These are phyloP conservation scores for Colletes gigas DNA, from an alignment of 1,140 invertebrate genomes.

Conservation along the genomic window DNA sequence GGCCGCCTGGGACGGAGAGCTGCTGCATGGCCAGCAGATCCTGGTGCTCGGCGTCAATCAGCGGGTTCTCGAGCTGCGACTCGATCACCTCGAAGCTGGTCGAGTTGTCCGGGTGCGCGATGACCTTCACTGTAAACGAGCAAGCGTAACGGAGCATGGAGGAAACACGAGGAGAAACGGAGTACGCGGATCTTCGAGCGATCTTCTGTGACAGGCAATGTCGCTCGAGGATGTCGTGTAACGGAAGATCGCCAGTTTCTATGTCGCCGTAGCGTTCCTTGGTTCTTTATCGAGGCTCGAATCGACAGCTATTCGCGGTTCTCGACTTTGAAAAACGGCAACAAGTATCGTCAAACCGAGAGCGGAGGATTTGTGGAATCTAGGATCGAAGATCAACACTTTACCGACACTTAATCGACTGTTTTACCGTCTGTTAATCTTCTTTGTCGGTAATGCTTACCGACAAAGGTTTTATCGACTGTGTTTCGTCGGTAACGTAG, in stretches of 20 bases:
- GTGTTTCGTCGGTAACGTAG: too few relatives aligned
- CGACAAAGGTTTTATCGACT: too few relatives aligned
- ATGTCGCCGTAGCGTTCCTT: too few relatives aligned
- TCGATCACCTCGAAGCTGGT: constrained; percentile 80
- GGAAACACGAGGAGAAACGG: background rate
- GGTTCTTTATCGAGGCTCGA: too few relatives aligned
- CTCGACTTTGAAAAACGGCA: too few relatives aligned
- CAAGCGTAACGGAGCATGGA: constrained; percentile 55
- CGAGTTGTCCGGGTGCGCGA: constrained; percentile 79
- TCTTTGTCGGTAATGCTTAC: too few relatives aligned
- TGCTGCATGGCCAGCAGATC: constrained; percentile 75
- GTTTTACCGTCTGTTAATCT: too few relatives aligned
- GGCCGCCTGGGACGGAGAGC: constrained; percentile 71
- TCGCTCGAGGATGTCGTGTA: background rate
- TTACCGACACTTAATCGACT: too few relatives aligned
- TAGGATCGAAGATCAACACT: too few relatives aligned
- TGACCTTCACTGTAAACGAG: constrained; percentile 78
- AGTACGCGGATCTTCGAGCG: background rate
- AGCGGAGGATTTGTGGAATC: too few relatives aligned
- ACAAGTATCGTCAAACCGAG: too few relatives aligned
- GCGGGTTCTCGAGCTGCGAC: constrained; percentile 81
- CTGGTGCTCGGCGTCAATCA: constrained; percentile 78
- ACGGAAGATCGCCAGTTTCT: background rate
- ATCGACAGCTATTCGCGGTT: too few relatives aligned
- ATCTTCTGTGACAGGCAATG: background rate